Base-by-base conservation (phyloP, 1,140 invertebrate genomes). In the Macrocentrus cingulum region DNA sequence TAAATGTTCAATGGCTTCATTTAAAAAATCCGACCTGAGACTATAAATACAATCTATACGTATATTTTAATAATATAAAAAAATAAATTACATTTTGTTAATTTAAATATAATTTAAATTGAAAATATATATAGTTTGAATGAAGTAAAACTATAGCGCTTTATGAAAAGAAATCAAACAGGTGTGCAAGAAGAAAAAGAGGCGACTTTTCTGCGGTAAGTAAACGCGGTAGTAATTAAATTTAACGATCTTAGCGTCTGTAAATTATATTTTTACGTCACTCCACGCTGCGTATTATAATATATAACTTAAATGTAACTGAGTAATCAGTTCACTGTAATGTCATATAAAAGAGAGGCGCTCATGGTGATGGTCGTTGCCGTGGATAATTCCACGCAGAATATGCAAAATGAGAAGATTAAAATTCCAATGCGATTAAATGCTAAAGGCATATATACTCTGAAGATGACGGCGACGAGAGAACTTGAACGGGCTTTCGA, bases 81-180 rank as follows among this genome's bases (percentile, higher is more conserved):
- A 29, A 29, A 29, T 5, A 4, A 4, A 5, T 29, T 29, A 4
- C 25, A 5, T 29, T 29, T 29, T 29, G 9, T 29, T 29, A 29
- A 29, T 5, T 29, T 29, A 5, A 9, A 29, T n/a, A 29, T 29
- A 9, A 15, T 11, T 18, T 45, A 42, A 20, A 34, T 2, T n/a
- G 20, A 49, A 23, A 48, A 16, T 32, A 13, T 18, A 32, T 37
- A 13, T 11, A 13, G 9, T 15, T 37, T 11, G 22, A 56, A 36
- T 15, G 25, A 16, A 37, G 11, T 19, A 39, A 52, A 19, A 34
- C 18, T 18, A 52, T 46, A 32, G 29, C 49, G 7, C n/a, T n/a
- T n/a, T n/a, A 49, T 18, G 59, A 65, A 60, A 59, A 67, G 56
- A 66, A 64, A 71, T 70, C 71, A 71, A 71, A 73, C 71, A 73